phyloP scores from a whole-genome alignment of 2,888 invertebrate species.

The Hydrotaea diabolus region DNA sequence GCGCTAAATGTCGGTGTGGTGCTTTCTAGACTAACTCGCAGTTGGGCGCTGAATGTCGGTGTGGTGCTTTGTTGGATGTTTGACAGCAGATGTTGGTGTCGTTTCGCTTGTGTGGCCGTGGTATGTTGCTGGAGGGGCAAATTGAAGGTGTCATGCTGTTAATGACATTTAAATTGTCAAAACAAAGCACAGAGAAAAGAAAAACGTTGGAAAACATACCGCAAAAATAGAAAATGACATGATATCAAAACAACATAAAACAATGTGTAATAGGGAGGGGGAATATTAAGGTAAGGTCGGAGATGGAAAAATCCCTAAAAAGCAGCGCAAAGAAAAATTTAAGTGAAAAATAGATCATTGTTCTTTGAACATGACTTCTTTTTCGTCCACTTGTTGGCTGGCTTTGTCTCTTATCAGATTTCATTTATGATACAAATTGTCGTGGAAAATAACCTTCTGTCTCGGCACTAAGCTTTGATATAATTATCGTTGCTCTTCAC shows the following conservation, averaged over 20 bases:
- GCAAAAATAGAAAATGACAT: conserved; percentile 1
- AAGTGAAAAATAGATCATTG: neutral
- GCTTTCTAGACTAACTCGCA: no score
- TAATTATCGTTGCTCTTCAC: no score
- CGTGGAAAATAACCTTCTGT: neutral
- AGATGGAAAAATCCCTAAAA: neutral
- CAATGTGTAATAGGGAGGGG: neutral
- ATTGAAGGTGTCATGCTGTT: conserved; percentile 63
- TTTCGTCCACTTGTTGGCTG: neutral
- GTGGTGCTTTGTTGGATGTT: no score
- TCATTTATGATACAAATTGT: no score
- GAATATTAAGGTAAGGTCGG: neutral
- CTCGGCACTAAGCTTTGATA: neutral
- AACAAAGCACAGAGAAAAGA: neutral
- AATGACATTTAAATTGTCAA: conserved; percentile 66
- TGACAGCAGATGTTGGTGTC: neutral
- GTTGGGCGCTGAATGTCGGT: no score
- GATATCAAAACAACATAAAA: neutral
- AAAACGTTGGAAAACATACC: conserved; percentile 36
- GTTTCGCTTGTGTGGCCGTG: neutral
- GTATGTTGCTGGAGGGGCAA: conserved; percentile 17
- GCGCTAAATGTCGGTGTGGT: no score
- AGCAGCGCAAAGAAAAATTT: neutral
- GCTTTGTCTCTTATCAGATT: neutral
- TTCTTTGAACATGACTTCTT: neutral